A percentile compares a stretch with the other conserved stretches of the same genome.
phyloP scores from a whole-genome alignment of 2,888 invertebrate species.

The Eupithecia centaureata region DNA sequence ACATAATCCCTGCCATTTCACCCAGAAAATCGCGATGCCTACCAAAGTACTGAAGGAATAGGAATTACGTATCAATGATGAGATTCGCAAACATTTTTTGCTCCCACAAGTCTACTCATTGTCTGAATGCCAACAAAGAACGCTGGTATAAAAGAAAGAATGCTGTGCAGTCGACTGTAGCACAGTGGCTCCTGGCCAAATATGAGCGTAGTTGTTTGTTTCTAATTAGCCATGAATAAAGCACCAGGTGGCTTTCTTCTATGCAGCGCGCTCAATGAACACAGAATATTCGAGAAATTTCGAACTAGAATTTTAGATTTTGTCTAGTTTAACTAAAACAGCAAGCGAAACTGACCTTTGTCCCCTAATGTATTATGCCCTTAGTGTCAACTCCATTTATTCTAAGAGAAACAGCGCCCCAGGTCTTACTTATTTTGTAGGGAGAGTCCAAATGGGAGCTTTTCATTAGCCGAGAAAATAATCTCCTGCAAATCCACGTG shows the following conservation, averaged over 20 bases:
- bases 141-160: slow-evolving; percentile 26
- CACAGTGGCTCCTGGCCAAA: slow-evolving; percentile 26
- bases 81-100: slow-evolving; percentile 37
- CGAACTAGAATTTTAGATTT: neutral
- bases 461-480: slow-evolving; percentile 17
- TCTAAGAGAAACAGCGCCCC: neutral
- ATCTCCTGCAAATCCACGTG: slow-evolving; percentile 19
- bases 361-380: neutral
- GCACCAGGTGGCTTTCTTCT: slow-evolving; percentile 4
- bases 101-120: slow-evolving; percentile 21
- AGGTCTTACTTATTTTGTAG: neutral
- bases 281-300: neutral
- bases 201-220: slow-evolving; percentile 28
- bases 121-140: slow-evolving; percentile 32
- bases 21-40: slow-evolving; percentile 18
- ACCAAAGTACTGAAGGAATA: slow-evolving; percentile 17
- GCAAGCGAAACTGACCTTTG: neutral
- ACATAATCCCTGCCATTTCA: slow-evolving; percentile 13
- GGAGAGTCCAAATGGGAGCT: slow-evolving; percentile 7
- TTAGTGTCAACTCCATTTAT: neutral
- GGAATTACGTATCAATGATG: slow-evolving; percentile 30
- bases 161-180: slow-evolving; percentile 25
- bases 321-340: neutral
- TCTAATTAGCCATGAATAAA: slow-evolving; percentile 14
- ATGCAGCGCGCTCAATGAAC: neutral